Conservation (phyloP, 2,113 vertebrate genomes). For the Podarcis raffonei region DNA sequence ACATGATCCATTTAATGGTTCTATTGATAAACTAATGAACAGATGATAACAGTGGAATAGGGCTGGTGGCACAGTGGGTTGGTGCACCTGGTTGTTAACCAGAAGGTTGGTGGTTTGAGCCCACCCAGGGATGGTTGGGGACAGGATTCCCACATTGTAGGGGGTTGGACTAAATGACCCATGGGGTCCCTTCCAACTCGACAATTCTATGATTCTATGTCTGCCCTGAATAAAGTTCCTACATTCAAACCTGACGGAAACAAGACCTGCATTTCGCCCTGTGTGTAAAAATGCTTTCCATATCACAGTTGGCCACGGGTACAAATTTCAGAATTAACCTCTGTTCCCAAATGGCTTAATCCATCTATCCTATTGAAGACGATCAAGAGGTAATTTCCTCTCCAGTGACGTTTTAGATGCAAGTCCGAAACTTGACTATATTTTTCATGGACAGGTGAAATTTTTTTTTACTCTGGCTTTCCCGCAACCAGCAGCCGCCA, state of each 20-base stretch:
- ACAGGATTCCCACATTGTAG: no score
- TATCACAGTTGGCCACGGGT: not conserved
- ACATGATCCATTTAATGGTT: no score
- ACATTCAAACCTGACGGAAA: no score
- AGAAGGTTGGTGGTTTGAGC: no score
- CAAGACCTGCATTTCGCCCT: not conserved
- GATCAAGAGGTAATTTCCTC: no score
- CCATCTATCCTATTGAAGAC: no score
- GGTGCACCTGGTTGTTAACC: no score
- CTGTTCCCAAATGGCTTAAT: not conserved
- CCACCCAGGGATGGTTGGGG: no score
- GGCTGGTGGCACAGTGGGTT: no score
- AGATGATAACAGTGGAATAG: not conserved
- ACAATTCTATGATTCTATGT: no score
- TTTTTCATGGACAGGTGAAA: not conserved
- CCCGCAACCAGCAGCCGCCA: no score
- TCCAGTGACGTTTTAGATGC: not conserved
- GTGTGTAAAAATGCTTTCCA: not conserved
- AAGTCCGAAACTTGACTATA: not conserved
- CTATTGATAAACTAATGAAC: not conserved
- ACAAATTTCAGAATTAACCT: not conserved
- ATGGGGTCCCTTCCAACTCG: not conserved
- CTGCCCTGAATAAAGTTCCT: not conserved
- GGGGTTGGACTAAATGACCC: no score
- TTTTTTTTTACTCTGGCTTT: accelerated